phyloP scores from a whole-genome alignment of 2,113 vertebrate species.

The Hippocampus barbouri region DNA sequence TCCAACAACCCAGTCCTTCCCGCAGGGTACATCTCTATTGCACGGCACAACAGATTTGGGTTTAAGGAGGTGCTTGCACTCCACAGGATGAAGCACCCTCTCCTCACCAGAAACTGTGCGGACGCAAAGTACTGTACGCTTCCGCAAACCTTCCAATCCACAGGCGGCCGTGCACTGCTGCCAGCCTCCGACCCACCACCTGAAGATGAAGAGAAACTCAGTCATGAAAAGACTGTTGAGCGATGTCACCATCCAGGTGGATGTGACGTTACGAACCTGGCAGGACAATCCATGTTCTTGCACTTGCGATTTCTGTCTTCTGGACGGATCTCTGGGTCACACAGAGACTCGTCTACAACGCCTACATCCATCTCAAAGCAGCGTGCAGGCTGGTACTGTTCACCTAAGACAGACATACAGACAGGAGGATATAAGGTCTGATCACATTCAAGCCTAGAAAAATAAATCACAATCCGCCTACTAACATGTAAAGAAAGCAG shows the following conservation, averaged over 20 bases:
- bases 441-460: neutral
- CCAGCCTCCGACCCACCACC: conserved; percentile 98
- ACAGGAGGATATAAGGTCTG: neutral
- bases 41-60: conserved; percentile 84
- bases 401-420: conserved; percentile 65
- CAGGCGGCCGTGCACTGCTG: conserved; percentile 87
- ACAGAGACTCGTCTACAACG: conserved; percentile 81
- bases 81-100: conserved; percentile 77
- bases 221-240: neutral
- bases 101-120: conserved; percentile 85
- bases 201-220: conserved; percentile 42
- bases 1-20: conserved; percentile 86
- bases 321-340: conserved; percentile 79
- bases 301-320: conserved; percentile 81
- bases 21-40: conserved; percentile 87
- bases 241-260: neutral
- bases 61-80: conserved; percentile 87
- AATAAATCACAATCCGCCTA: neutral
- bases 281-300: conserved; percentile 84
- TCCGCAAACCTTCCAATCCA: conserved; percentile 82
- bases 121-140: conserved; percentile 88
- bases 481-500: neutral
- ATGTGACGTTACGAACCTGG: conserved; percentile 70
- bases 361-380: conserved; percentile 80
- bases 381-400: conserved; percentile 78